phyloP scores from a whole-genome alignment of 2,888 invertebrate species.

The Cheilosia urbana region DNA sequence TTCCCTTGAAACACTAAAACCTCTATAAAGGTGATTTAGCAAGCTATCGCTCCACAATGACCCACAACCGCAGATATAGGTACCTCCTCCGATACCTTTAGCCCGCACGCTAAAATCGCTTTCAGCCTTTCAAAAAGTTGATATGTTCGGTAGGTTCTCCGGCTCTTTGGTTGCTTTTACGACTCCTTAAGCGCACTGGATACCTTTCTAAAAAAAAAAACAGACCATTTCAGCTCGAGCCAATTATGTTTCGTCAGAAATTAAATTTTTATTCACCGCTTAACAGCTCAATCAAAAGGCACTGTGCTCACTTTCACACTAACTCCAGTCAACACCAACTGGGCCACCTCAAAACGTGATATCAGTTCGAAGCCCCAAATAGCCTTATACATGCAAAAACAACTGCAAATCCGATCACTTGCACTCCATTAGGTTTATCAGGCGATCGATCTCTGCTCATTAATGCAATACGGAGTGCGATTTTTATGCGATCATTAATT shows the following conservation, averaged over 20 bases:
- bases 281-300: constrained; percentile 57
- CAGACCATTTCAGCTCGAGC: neutral
- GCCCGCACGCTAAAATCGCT: no score
- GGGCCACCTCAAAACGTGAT: constrained; percentile 30
- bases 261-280: constrained; percentile 20
- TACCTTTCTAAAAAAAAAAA: constrained; percentile 16
- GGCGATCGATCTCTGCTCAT: constrained; percentile 67
- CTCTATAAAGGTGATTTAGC: no score
- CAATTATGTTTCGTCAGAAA: constrained; percentile 21
- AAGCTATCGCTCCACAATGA: no score
- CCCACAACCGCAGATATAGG: no score
- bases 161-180: neutral
- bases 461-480: constrained; percentile 63
- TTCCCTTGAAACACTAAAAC: no score
- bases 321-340: neutral
- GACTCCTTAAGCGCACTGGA: constrained; percentile 3
- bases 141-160: neutral
- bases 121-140: no score
- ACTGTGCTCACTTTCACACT: constrained; percentile 6
- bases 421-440: constrained; percentile 65
- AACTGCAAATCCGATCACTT: constrained; percentile 36
- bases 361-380: constrained; percentile 5
- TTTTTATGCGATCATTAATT: constrained; percentile 70
- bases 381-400: constrained; percentile 9
- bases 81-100: no score